phyloP scores from a whole-genome alignment of 2,888 invertebrate species.

The Cosmia pyralina region DNA sequence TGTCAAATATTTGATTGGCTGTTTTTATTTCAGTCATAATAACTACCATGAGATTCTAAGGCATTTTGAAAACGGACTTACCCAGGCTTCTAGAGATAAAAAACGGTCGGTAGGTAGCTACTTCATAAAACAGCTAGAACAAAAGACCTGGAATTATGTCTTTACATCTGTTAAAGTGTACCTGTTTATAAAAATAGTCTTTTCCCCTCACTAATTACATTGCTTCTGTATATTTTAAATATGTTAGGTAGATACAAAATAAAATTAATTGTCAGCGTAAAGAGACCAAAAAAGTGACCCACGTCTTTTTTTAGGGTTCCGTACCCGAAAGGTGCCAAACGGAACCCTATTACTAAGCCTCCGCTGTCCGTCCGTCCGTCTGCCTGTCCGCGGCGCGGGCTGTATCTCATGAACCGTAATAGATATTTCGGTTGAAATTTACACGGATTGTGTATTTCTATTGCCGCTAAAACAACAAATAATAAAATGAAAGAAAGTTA shows the following conservation, averaged over 20 bases:
- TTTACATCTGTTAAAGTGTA: neutral
- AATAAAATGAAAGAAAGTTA: too few species aligned
- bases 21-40: neutral
- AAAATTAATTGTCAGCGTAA: constrained; percentile 39
- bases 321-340: too few species aligned
- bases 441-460: too few species aligned
- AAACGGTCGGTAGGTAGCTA: neutral
- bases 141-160: neutral
- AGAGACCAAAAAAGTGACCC: constrained; percentile 27
- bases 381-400: too few species aligned
- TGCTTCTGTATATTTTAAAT: constrained; percentile 17
- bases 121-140: too few species aligned
- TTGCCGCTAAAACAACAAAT: too few species aligned
- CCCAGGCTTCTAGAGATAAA: neutral
- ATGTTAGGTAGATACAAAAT: constrained; percentile 16
- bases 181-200: neutral
- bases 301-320: constrained; percentile 11
- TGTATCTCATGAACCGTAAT: too few species aligned
- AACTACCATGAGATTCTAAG: neutral
- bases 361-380: too few species aligned
- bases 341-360: too few species aligned
- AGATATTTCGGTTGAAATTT: too few species aligned
- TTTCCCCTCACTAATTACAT: constrained; percentile 23
- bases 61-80: neutral
- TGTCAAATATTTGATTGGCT: neutral